These are phyloP conservation scores for Echinarachnius parma DNA, from an alignment of 53 echinoderm and acorn worm genomes.

Conservation along the genomic window DNA sequence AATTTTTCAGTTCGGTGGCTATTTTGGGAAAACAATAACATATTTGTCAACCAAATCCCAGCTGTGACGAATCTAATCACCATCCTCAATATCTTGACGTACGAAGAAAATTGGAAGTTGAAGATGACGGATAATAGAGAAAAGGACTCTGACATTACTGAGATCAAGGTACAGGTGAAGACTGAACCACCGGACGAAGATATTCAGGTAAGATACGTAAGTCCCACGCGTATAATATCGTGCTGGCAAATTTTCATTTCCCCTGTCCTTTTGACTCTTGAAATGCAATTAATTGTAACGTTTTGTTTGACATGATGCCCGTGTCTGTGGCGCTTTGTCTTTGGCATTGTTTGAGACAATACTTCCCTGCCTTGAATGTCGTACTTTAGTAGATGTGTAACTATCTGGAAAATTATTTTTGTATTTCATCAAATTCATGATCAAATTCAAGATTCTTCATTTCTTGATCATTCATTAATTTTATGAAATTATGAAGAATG, in stretches of 20 bases:
- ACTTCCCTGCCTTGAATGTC: too few species aligned
- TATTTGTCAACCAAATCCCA: constrained; percentile 21
- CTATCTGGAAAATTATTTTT: too few species aligned
- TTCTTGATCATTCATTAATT: too few species aligned
- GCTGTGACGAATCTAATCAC: background rate
- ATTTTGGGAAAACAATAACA: constrained; percentile 19
- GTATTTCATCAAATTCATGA: too few species aligned
- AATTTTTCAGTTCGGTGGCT: background rate
- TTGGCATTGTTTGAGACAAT: too few species aligned
- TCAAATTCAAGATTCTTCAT: too few species aligned
- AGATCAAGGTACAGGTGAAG: constrained; percentile 14
- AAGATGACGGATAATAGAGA: constrained; percentile 16
- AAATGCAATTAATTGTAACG: too few species aligned
- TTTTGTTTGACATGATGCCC: too few species aligned
- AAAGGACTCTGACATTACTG: constrained; percentile 3
- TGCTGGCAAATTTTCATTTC: constrained; percentile 1
- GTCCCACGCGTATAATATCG: constrained; percentile 7
- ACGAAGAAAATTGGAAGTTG: background rate
- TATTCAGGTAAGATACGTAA: constrained; percentile 7
- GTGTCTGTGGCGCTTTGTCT: too few species aligned
- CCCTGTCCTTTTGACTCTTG: too few species aligned
- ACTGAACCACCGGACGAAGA: constrained; percentile 35
- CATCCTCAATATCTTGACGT: background rate
- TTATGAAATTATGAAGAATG: too few species aligned
- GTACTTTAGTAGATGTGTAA: too few species aligned